Conservation (phyloP, 2,113 vertebrate genomes). For the Apteryx mantelli region DNA sequence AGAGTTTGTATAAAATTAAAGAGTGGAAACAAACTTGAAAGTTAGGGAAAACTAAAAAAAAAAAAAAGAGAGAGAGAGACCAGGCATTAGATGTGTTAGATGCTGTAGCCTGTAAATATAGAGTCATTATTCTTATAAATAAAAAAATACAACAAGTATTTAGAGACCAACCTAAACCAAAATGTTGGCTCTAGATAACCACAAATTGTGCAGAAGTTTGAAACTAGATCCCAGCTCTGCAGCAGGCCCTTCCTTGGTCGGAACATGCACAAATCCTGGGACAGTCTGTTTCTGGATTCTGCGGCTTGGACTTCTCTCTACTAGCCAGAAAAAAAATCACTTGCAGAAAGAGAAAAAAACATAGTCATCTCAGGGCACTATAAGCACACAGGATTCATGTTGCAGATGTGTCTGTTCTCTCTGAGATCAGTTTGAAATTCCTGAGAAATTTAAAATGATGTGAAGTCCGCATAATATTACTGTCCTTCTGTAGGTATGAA, state of each 20-base stretch:
- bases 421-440: not conserved
- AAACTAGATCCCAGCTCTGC: slow-evolving; percentile 29
- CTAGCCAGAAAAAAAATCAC: not conserved
- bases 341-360: not conserved
- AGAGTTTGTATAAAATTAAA: slow-evolving; percentile 42
- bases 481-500: not conserved
- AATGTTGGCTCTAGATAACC: slow-evolving; percentile 33
- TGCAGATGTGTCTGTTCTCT: not conserved
- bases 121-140: slow-evolving; percentile 46
- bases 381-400: not conserved
- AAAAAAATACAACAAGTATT: slow-evolving; percentile 56
- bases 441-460: not conserved
- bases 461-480: not conserved
- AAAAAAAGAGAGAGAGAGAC: not conserved
- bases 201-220: slow-evolving; percentile 27
- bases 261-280: not conserved
- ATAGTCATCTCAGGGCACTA: not conserved
- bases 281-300: slow-evolving; percentile 33
- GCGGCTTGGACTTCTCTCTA: not conserved
- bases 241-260: not conserved
- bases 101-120: not conserved
- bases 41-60: slow-evolving; percentile 12
- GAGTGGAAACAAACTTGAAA: slow-evolving; percentile 43
- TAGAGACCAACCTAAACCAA: slow-evolving; percentile 19
- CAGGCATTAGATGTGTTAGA: not conserved